Evolutionary conservation across 2,888 invertebrate genomes (phyloP).

Genomic region (Therioaphis trifolii): DNA sequence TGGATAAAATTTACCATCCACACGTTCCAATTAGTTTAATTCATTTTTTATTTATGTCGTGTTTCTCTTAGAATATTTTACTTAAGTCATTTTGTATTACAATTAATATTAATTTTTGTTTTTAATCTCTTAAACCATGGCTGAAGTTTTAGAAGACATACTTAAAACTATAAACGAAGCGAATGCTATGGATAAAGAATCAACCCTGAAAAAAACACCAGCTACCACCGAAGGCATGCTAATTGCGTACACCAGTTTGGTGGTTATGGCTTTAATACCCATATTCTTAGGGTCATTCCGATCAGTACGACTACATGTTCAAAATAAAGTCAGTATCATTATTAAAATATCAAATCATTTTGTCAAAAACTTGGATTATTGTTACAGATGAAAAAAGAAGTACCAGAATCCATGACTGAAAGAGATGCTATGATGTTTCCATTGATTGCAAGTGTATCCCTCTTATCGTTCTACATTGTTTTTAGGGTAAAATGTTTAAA

Average conservation of each 20-base stretch:
- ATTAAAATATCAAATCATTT: neutral
- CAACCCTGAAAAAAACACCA: constrained; percentile 72
- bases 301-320: constrained; percentile 87
- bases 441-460: constrained; percentile 91
- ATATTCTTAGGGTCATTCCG: constrained; percentile 95
- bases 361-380: constrained; percentile 52
- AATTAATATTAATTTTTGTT: no score
- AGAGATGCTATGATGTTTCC: constrained; percentile 99
- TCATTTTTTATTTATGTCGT: no score
- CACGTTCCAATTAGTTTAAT: no score
- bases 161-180: constrained; percentile 31
- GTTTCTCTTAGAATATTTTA: no score
- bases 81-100: no score
- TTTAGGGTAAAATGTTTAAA: constrained; percentile 73
- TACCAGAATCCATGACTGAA: constrained; percentile 89
- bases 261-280: constrained; percentile 94
- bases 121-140: constrained; percentile 4
- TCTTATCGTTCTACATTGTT: constrained; percentile 93
- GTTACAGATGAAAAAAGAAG: constrained; percentile 81
- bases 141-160: constrained; percentile 36
- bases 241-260: constrained; percentile 91
- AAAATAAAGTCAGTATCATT: constrained; percentile 41
- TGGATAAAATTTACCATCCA: no score
- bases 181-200: constrained; percentile 70
- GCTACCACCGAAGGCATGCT: constrained; percentile 94